These are phyloP conservation scores for Dromiciops gliroides DNA, from an alignment of 2,113 vertebrate species.

Conservation along the genomic window DNA sequence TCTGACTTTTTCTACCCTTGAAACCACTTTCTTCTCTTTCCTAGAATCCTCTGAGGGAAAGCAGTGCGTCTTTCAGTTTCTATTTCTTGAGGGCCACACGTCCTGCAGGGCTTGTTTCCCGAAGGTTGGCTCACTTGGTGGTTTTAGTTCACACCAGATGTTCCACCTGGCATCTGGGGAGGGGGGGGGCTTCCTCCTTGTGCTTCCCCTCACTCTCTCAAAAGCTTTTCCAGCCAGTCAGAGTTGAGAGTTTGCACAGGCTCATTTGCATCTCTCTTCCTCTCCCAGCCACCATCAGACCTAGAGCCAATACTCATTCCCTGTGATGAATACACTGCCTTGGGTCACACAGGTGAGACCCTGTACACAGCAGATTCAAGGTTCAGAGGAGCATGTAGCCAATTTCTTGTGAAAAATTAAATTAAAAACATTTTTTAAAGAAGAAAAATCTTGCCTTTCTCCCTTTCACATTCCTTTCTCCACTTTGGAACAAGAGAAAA, in stretches of 20 bases:
- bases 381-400: neutral
- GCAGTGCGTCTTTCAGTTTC: conserved; percentile 73
- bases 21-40: conserved; percentile 61
- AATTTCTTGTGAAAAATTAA: neutral
- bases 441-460: neutral
- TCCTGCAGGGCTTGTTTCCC: conserved; percentile 22
- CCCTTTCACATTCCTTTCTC: neutral
- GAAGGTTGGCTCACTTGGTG: neutral
- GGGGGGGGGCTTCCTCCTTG: neutral
- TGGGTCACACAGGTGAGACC: neutral
- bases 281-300: neutral
- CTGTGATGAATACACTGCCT: neutral
- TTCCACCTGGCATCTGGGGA: neutral
- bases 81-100: conserved; percentile 56
- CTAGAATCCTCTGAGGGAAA: conserved; percentile 70
- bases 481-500: neutral
- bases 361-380: neutral
- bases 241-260: neutral
- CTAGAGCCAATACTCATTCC: neutral
- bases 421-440: neutral
- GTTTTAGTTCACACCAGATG: neutral
- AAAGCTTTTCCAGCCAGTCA: neutral
- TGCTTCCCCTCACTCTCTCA: neutral
- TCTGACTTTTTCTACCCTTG: neutral
- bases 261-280: neutral